These are phyloP conservation scores for Erethizon dorsatum DNA, from an alignment of 2,797 vertebrate genomes.

Conservation along the genomic window DNA sequence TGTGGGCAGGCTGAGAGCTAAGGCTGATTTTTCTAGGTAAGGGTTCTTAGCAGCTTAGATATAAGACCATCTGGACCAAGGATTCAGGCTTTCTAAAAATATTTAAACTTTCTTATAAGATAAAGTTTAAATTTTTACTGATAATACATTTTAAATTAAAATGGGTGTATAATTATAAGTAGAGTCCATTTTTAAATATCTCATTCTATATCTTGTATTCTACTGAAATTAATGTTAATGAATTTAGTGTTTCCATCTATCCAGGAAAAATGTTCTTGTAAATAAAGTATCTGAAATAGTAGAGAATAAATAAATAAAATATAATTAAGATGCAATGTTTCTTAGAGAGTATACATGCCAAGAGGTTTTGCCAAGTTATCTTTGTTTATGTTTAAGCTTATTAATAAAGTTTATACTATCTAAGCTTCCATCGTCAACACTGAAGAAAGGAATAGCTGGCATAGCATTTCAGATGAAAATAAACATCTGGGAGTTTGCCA, in stretches of 20 bases:
- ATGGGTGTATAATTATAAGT: not conserved
- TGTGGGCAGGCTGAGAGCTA: not conserved
- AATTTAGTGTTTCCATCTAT: slow-evolving; percentile 17
- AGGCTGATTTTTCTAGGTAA: slow-evolving; percentile 26
- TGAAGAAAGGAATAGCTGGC: not conserved
- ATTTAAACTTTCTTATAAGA: not conserved
- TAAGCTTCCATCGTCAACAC: not conserved
- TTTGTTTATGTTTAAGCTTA: not conserved
- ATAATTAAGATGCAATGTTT: slow-evolving; percentile 17
- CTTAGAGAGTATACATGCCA: not conserved
- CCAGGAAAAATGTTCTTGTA: slow-evolving; percentile 23
- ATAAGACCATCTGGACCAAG: slow-evolving; percentile 23
- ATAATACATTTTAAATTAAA: slow-evolving; percentile 11
- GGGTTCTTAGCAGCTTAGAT: slow-evolving; percentile 41
- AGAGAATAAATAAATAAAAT: not conserved
- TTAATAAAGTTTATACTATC: not conserved
- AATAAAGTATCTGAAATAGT: slow-evolving; percentile 5
- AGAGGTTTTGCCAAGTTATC: not conserved
- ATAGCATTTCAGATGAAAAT: slow-evolving; percentile 26
- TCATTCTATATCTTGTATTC: not conserved
- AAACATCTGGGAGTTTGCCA: not conserved
- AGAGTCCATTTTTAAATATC: slow-evolving; percentile 11
- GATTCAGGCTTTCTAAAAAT: slow-evolving; percentile 18
- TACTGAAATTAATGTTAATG: slow-evolving; percentile 1
- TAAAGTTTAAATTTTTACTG: slow-evolving; percentile 9